Evolutionary conservation across 2,113 vertebrate genomes (phyloP), one percentile per base, ranked within the genome.

Genomic region (Casuarius casuarius): DNA sequence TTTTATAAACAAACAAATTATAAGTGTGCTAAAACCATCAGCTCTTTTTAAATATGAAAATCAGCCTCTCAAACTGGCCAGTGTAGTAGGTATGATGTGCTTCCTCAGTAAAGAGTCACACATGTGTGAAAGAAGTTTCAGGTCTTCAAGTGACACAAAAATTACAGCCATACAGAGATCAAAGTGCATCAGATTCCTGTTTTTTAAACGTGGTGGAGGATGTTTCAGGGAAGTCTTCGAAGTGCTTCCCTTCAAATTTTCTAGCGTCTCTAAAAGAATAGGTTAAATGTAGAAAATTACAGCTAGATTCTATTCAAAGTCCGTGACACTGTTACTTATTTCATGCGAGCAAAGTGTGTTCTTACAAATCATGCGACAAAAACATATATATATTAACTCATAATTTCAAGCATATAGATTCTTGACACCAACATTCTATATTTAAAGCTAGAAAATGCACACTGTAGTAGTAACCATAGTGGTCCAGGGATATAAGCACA

Each of bases 201-300:
- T 56, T 89, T 80, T 85, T 44, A 65, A 91, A 79, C 2, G 1
- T 61, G 23, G 12, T 26, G 16, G 13, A 25, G 66, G 29, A 40
- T 67, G 35, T 40, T 22, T 33, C n/a, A 59, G 28, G 63, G 44
- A 46, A 48, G 42, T 84, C 51, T 91, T 82, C 49, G 44, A 94
- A 65, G 75, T 65, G 54, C 48, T 94, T 95, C 71, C 29, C 5
- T 66, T 87, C 67, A 91, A 75, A 79, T 78, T 40, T 92, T 96
- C 33, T 26, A 81, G 61, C 5, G 82, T 6, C 40, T 71, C 56
- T 72, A 80, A 74, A 9, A 93, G 91, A 58, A 95, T 3, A 85
- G 59, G 66, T 28, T 66, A 89, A 84, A 95, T 66, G 40, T 35
- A 77, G n/a, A 92, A 94, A 97, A 92, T 84, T 33, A 79, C 76